Conservation (phyloP, 2,797 vertebrate genomes). For the Linurgus olivaceus region DNA sequence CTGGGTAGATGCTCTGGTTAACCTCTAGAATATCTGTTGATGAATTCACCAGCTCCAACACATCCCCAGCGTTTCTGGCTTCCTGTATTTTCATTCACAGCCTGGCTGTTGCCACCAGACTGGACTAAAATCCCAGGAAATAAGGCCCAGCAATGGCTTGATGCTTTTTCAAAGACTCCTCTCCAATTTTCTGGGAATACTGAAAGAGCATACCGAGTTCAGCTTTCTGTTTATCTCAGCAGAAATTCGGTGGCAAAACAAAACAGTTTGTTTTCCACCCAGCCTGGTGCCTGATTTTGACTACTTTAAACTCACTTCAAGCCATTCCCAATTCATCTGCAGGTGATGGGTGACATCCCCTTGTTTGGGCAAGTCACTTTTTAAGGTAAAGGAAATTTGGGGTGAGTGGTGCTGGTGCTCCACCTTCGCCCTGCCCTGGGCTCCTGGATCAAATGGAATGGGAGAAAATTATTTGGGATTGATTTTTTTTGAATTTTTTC, state of each 20-base stretch:
- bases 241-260: neutral
- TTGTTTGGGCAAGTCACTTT: neutral
- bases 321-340: neutral
- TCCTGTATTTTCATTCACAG: neutral
- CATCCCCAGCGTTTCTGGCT: neutral
- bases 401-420: neutral
- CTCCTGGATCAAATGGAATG: neutral
- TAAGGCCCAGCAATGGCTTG: fast-evolving
- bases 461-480: neutral
- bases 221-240: neutral
- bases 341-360: neutral
- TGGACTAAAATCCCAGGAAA: neutral
- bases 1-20: neutral
- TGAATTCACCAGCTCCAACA: fast-evolving
- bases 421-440: neutral
- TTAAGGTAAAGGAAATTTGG: neutral
- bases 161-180: neutral
- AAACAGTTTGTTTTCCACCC: neutral
- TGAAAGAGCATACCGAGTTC: fast-evolving
- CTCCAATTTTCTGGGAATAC: neutral
- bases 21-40: neutral
- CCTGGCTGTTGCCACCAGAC: neutral
- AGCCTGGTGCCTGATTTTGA: neutral
- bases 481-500: neutral
- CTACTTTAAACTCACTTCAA: neutral